Base-by-base conservation (phyloP, 2,797 vertebrate species). In the Danio jaintianensis region DNA sequence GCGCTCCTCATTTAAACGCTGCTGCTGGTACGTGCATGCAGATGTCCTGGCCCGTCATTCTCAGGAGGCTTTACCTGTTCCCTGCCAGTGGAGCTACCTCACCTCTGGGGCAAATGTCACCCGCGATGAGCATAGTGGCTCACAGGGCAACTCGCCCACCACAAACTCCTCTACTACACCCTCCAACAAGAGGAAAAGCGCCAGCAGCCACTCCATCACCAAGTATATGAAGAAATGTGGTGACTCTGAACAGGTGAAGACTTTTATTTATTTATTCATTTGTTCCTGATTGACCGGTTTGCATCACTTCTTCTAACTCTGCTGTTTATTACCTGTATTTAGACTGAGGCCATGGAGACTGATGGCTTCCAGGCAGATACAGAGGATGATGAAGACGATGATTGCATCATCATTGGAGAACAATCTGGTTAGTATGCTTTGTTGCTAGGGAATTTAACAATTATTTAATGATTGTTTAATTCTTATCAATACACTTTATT, bases 281-380 rank as follows among this genome's bases (percentile, higher is more conserved):
- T 22, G 8, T 15, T 53, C 16, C 12, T 47, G 18, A 22, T 63
- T 6, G 18, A 13, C 15, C 13, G 6, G 5, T 8, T 50, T 15
- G 0, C 0, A 13, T 52, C 11, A 13, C 36, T 43, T 62, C 42
- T 6, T 11, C 18, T 70, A 42, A 11, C n/a, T 43, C 71, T 73
- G 5, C 8, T 29, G 4, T 13, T 11, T 52, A 7, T 13, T 43
- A 13, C 6, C 16, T 4, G 6, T 15, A 7, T 50, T 67, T 67
- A 89, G 97, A 89, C 86, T 8, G 96, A 93, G 83, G 84, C 87
- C 4, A 91, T 84, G 43, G 96, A 98, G 86, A 88, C 94, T 5
- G 97, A 99, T 0, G 97, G 97, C 45, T 99, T 99, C 80, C 97
- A 99, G 87, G 98, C 96, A 1, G 97, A 99, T 91, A 97, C 96